Percentiles rank a stretch among this genome's conserved stretches.
Conservation (phyloP, 2,797 vertebrate species). For the Psittacula derbiana region DNA sequence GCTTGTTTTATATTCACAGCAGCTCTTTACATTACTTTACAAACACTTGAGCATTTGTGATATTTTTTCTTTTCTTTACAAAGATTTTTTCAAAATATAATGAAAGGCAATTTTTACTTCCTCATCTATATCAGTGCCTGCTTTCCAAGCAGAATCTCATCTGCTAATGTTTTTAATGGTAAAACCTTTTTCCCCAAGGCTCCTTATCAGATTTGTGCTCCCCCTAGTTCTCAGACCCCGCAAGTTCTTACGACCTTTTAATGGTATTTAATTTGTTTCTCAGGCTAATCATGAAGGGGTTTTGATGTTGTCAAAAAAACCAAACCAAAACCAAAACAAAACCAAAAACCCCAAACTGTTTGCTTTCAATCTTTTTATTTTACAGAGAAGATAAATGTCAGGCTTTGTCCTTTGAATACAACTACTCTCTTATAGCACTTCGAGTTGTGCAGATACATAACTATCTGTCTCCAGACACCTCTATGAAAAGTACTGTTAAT, state of each 20-base stretch:
- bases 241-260: background rate
- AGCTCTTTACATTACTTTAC: background rate
- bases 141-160: background rate
- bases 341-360: background rate
- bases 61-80: background rate
- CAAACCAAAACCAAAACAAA: too few species aligned
- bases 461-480: background rate
- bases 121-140: background rate
- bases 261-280: background rate
- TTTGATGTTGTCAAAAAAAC: background rate
- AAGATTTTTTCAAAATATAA: background rate
- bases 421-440: background rate
- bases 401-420: background rate
- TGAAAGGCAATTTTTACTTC: background rate
- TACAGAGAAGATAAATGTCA: constrained; percentile 25
- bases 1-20: background rate
- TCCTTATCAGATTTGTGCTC: background rate
- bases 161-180: background rate
- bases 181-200: background rate
- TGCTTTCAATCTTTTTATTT: background rate
- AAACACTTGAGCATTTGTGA: background rate
- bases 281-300: background rate
- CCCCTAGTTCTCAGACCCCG: background rate
- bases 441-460: background rate
- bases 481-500: background rate